Percentiles rank a stretch among this genome's conserved stretches.
Conservation (phyloP, 2,888 invertebrate genomes). For the Apantesis nais region DNA sequence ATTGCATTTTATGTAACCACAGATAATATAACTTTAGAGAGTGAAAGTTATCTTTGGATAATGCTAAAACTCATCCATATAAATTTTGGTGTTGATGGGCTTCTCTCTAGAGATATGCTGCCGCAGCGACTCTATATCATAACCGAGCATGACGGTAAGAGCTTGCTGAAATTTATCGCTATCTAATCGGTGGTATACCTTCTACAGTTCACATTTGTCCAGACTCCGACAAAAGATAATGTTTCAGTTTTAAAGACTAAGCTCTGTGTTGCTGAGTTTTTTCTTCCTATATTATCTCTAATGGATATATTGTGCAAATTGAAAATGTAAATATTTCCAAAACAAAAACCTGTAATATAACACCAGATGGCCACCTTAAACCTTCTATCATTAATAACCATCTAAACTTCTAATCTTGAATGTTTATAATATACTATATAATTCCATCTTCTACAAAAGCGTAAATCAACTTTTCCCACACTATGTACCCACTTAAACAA, state of each 20-base stretch:
- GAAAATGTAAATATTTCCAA: too few species aligned
- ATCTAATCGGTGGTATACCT: conserved; percentile 18
- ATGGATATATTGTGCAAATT: neutral
- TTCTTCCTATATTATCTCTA: neutral
- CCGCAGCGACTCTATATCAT: conserved; percentile 28
- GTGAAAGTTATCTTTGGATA: neutral
- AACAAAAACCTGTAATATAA: neutral
- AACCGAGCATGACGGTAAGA: conserved; percentile 16
- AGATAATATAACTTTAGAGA: neutral
- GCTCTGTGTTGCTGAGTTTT: neutral
- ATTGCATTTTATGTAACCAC: neutral
- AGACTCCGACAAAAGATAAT: neutral
- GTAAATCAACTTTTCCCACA: conserved; percentile 20
- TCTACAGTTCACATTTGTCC: conserved; percentile 8
- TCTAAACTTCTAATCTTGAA: neutral
- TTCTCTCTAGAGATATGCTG: conserved; percentile 23
- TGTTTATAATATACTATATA: neutral
- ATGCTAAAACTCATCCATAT: conserved; percentile 2
- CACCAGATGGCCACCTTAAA: neutral
- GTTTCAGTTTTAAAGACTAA: neutral
- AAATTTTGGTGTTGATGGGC: conserved; percentile 11
- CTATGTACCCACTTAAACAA: conserved; percentile 28
- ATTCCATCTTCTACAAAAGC: neutral
- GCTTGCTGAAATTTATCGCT: conserved; percentile 30
- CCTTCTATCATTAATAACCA: neutral